Evolutionary conservation across 2,797 vertebrate species (phyloP).

Genomic region (Hephaestus fuliginosus): DNA sequence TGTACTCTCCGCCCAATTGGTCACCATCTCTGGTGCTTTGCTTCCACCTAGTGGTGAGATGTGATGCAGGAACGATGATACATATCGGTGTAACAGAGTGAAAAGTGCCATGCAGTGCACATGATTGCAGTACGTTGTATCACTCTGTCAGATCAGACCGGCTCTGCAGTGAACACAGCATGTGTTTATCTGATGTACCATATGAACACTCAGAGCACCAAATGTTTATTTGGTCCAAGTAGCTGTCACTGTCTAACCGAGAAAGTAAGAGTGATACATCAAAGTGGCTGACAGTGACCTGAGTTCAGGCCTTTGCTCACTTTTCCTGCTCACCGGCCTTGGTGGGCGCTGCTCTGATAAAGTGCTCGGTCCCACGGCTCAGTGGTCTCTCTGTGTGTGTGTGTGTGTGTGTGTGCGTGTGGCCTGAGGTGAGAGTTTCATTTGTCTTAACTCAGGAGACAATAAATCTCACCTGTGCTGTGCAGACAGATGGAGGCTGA

Average conservation of each 20-base stretch:
- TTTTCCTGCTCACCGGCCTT: conserved; percentile 50
- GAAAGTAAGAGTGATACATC: conserved; percentile 41
- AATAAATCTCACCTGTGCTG: conserved; percentile 57
- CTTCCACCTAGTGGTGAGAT: conserved; percentile 67
- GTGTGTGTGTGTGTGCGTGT: conserved; percentile 33
- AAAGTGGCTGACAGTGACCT: conserved; percentile 30
- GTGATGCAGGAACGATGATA: conserved; percentile 40
- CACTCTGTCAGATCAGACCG: not conserved
- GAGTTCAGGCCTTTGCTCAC: conserved; percentile 40
- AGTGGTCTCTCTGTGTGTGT: conserved; percentile 45
- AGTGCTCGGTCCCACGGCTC: conserved; percentile 54
- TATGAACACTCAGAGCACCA: not conserved
- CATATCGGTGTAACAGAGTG: not conserved
- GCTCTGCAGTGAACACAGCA: not conserved
- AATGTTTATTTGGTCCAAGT: not conserved
- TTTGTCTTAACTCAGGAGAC: conserved; percentile 59
- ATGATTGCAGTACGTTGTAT: not conserved
- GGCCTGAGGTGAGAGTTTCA: conserved; percentile 51
- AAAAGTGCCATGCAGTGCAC: not conserved
- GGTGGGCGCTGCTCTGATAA: conserved; percentile 52
- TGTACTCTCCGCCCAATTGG: not conserved
- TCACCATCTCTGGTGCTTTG: conserved; percentile 42
- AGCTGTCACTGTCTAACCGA: conserved; percentile 13
- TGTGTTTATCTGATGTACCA: not conserved
- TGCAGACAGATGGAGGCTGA: conserved; percentile 48